Evolutionary conservation across 2,888 invertebrate genomes (phyloP).

Genomic region (Toxonevra muliebris): DNA sequence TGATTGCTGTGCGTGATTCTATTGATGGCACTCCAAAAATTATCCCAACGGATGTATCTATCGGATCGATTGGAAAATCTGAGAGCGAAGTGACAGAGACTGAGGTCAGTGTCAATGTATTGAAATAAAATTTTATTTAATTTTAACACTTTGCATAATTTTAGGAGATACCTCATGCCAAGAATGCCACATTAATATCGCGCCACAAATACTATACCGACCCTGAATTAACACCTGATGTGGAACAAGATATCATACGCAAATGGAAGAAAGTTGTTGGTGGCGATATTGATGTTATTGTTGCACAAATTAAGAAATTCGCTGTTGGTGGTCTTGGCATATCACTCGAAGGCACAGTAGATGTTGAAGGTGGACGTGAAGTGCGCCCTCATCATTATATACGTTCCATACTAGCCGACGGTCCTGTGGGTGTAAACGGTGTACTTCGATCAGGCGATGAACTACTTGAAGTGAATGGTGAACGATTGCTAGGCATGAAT

Average conservation of each 20-base stretch:
- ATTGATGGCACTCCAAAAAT: constrained; percentile 57
- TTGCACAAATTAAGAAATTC: constrained; percentile 85
- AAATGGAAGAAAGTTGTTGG: constrained; percentile 88
- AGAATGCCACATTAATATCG: constrained; percentile 51
- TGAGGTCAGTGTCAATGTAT: constrained; percentile 6
- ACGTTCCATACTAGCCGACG: constrained; percentile 95
- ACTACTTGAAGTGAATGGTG: constrained; percentile 92
- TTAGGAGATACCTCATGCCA: constrained; percentile 53
- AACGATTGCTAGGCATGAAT: constrained; percentile 85
- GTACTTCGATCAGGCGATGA: constrained; percentile 94
- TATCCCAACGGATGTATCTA: constrained; percentile 55
- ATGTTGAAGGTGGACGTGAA: constrained; percentile 96
- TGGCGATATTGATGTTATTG: constrained; percentile 77
- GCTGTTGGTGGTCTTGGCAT: constrained; percentile 95
- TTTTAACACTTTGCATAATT: constrained; percentile 5
- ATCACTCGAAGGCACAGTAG: constrained; percentile 97
- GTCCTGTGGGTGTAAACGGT: constrained; percentile 94
- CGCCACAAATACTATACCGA: constrained; percentile 64
- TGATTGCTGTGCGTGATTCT: constrained; percentile 60
- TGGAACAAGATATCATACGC: constrained; percentile 80
- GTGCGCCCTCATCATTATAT: constrained; percentile 99
- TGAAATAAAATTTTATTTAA: background rate
- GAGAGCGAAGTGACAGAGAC: constrained; percentile 45
- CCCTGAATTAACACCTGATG: constrained; percentile 72
- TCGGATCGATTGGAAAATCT: constrained; percentile 38